Percentiles rank a stretch among this genome's conserved stretches.
Evolutionary conservation across 2,888 invertebrate species (phyloP).

Genomic region (Anoncus sp.): DNA sequence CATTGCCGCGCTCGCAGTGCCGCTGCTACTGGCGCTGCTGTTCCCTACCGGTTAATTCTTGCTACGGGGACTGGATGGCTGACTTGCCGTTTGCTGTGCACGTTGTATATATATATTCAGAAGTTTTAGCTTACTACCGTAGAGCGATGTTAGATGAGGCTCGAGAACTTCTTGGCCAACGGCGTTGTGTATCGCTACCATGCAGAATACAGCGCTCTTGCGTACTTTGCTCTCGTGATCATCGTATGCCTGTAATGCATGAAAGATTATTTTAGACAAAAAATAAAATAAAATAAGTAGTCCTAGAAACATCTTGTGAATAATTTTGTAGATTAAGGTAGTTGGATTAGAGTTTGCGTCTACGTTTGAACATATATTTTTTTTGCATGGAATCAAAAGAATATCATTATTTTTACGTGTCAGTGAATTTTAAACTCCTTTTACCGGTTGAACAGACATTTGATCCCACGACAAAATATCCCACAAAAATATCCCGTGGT

Average conservation of each 20-base stretch:
- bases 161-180: constrained; percentile 94
- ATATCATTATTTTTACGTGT: no score
- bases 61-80: constrained; percentile 83
- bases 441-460: no score
- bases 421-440: no score
- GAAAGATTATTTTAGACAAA: not conserved
- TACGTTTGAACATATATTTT: no score
- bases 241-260: constrained; percentile 90
- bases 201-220: constrained; percentile 98
- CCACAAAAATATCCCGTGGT: no score
- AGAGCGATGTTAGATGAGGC: constrained; percentile 92
- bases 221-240: constrained; percentile 96
- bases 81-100: constrained; percentile 84
- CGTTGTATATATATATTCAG: constrained; percentile 91
- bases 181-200: constrained; percentile 96
- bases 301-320: no score
- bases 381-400: no score
- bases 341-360: no score
- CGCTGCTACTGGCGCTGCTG: constrained; percentile 73
- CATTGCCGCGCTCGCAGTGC: constrained; percentile 51
- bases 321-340: no score
- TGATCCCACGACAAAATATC: no score
- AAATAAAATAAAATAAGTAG: not conserved
- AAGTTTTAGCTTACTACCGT: constrained; percentile 95
- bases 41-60: constrained; percentile 79